Evolutionary conservation across 2,888 invertebrate species (phyloP).

Genomic region (Drosophila parthenogenetica): DNA sequence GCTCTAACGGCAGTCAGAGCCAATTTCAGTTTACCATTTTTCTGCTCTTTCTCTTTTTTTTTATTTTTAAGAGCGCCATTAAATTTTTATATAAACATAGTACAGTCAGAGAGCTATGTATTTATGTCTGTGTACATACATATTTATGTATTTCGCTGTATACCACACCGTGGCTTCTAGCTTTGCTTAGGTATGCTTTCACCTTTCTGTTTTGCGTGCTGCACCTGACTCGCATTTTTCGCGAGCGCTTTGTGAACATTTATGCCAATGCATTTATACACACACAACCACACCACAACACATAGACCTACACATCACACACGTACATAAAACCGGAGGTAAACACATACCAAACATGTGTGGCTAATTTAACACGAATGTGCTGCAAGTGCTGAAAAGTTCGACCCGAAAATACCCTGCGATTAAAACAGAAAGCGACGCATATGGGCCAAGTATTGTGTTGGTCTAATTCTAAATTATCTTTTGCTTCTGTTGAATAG

Average conservation of each 20-base stretch:
- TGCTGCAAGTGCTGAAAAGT: background rate
- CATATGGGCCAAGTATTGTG: too few relatives aligned
- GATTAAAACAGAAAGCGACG: too few relatives aligned
- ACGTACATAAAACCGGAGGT: background rate
- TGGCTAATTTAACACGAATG: slow-evolving; percentile 42
- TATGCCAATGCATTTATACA: slow-evolving; percentile 51
- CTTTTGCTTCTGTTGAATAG: too few relatives aligned
- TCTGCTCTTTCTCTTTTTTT: background rate
- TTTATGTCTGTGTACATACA: background rate
- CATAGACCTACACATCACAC: background rate
- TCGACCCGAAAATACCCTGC: slow-evolving; percentile 11
- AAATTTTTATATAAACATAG: slow-evolving; percentile 27
- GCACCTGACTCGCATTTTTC: slow-evolving; percentile 51
- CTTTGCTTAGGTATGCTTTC: slow-evolving; percentile 14
- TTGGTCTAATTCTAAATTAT: too few relatives aligned
- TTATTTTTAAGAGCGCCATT: slow-evolving; percentile 49
- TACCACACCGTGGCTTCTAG: background rate
- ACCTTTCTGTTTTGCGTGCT: slow-evolving; percentile 32
- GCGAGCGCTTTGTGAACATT: slow-evolving; percentile 29
- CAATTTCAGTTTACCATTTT: slow-evolving; percentile 37
- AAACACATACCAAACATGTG: slow-evolving; percentile 12
- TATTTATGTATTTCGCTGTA: slow-evolving; percentile 12
- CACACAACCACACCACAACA: slow-evolving; percentile 15
- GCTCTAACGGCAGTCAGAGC: slow-evolving; percentile 9
- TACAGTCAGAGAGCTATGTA: background rate